A percentile compares a stretch with the other conserved stretches of the same genome.
Conservation (phyloP, 2,797 vertebrate species). For the Rhinoraja longicauda region DNA sequence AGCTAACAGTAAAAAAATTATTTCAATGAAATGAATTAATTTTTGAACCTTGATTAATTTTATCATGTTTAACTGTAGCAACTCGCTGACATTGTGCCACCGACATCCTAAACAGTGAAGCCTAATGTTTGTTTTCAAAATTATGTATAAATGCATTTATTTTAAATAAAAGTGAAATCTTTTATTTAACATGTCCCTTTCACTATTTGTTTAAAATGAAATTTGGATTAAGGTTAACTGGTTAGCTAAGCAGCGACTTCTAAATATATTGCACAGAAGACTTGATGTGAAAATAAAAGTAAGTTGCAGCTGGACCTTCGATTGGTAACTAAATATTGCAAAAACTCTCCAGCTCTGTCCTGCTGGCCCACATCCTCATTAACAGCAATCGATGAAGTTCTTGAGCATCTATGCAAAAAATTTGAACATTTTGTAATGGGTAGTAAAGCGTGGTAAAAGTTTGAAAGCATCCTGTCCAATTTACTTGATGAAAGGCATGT, state of each 20-base stretch:
- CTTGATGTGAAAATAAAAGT: not conserved
- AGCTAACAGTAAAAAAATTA: slow-evolving; percentile 44
- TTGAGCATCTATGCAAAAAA: not conserved
- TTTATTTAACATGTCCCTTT: slow-evolving; percentile 59
- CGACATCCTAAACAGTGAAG: slow-evolving; percentile 45
- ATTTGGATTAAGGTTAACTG: not conserved
- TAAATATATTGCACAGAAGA: not conserved
- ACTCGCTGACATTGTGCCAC: slow-evolving; percentile 47
- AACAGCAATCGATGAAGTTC: not conserved
- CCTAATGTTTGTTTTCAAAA: slow-evolving; percentile 52
- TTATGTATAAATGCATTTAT: slow-evolving; percentile 69
- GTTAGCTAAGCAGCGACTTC: not conserved
- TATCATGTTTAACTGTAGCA: slow-evolving; percentile 45
- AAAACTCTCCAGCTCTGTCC: not conserved
- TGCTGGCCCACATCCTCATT: not conserved
- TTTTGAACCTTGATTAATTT: slow-evolving; percentile 50
- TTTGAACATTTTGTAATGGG: not conserved
- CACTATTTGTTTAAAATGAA: slow-evolving; percentile 35
- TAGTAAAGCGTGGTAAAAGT: not conserved
- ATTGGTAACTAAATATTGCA: not conserved
- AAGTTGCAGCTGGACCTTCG: not conserved
- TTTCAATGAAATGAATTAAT: slow-evolving; percentile 45
- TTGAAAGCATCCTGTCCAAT: not conserved
- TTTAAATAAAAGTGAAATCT: slow-evolving; percentile 70
- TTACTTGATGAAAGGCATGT: not conserved